These are phyloP conservation scores for Odontophorus gujanensis DNA, from an alignment of 2,113 vertebrate genomes.

Conservation along the genomic window DNA sequence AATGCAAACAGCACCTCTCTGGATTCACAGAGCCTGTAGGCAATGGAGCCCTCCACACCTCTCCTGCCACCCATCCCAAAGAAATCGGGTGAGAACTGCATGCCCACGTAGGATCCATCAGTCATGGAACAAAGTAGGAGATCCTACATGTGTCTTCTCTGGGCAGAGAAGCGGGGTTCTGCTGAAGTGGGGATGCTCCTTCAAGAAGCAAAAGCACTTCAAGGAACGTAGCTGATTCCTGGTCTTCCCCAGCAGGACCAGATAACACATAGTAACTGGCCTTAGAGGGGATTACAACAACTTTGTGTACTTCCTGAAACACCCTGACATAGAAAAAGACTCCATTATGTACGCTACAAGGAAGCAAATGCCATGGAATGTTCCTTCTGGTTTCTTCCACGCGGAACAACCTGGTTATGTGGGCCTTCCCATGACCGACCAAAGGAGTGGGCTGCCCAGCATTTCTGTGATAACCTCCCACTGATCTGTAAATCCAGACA, in stretches of 20 bases:
- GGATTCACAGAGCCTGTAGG: not conserved
- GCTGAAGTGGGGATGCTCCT: not conserved
- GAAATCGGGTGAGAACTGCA: fast-evolving
- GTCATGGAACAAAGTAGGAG: not conserved
- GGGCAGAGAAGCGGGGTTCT: not conserved
- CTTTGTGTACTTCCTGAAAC: not conserved
- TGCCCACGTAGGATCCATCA: fast-evolving
- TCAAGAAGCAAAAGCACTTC: not conserved
- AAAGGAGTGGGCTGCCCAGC: not conserved
- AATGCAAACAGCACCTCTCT: not conserved
- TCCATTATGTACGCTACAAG: not conserved
- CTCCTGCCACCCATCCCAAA: too few relatives aligned
- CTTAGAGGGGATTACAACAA: not conserved
- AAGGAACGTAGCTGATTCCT: not conserved
- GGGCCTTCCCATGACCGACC: not conserved
- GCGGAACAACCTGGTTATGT: not conserved
- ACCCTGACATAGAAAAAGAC: not conserved
- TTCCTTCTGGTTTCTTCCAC: not conserved
- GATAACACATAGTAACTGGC: not conserved
- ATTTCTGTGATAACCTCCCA: not conserved
- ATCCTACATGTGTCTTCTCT: not conserved
- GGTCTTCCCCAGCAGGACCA: not conserved
- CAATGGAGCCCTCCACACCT: not conserved
- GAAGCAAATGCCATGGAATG: not conserved
- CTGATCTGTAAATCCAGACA: not conserved